Evolutionary conservation across 2,888 invertebrate species (phyloP).

Genomic region (Galeopsomyia nigrocyanea): DNA sequence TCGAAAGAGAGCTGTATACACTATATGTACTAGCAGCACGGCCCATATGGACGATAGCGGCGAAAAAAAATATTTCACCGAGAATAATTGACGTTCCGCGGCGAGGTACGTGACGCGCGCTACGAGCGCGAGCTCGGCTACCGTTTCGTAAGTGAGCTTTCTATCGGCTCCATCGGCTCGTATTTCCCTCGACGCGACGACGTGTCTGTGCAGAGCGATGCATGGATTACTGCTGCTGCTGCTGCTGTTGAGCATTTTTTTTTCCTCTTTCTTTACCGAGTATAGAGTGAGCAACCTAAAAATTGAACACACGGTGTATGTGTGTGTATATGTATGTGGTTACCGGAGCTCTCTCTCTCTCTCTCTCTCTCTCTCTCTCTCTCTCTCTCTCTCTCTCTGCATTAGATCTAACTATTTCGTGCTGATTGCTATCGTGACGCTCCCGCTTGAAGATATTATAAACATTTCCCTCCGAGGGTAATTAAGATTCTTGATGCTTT

Average conservation of each 20-base stretch:
- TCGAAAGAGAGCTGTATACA: slow-evolving; percentile 33
- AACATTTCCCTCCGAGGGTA: too few species aligned
- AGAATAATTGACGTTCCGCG: slow-evolving; percentile 42
- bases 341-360: slow-evolving; percentile 13
- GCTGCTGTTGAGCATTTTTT: slow-evolving; percentile 1
- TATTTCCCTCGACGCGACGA: slow-evolving; percentile 6
- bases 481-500: too few species aligned
- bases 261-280: background rate
- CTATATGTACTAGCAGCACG: background rate
- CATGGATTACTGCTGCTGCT: slow-evolving; percentile 5
- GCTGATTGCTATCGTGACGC: too few species aligned
- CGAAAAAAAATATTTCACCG: slow-evolving; percentile 31
- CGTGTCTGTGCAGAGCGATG: slow-evolving; percentile 6
- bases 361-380: slow-evolving; percentile 1
- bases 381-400: slow-evolving; percentile 2
- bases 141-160: slow-evolving; percentile 36
- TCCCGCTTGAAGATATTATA: too few species aligned
- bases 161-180: slow-evolving; percentile 24
- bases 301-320: background rate
- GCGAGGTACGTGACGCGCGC: slow-evolving; percentile 22
- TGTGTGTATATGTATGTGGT: background rate
- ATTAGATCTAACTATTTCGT: too few species aligned
- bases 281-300: background rate
- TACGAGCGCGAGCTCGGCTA: slow-evolving; percentile 1
- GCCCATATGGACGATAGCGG: background rate